Evolutionary conservation across 2,797 vertebrate genomes (phyloP).

Genomic region (Coccyzus lansbergi): DNA sequence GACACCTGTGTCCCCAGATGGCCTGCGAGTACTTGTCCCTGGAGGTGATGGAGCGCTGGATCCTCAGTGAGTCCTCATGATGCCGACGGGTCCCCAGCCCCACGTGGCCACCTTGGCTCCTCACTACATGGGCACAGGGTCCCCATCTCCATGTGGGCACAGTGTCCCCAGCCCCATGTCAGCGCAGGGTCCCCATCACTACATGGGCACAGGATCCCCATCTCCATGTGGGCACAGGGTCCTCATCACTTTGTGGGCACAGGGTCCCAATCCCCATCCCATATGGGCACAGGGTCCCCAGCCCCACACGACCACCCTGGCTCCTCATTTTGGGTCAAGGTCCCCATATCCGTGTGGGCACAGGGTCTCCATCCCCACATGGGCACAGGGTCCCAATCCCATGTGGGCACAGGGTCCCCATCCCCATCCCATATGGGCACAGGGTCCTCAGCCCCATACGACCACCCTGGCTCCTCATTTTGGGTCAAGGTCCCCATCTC

Average conservation of each 20-base stretch:
- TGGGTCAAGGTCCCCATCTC: too few relatives aligned
- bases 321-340: too few relatives aligned
- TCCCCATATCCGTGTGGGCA: neutral
- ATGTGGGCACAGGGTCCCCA: too few relatives aligned
- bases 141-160: neutral
- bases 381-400: constrained; percentile 83
- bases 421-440: too few relatives aligned
- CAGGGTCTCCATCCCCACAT: neutral
- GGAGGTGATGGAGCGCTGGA: constrained; percentile 95
- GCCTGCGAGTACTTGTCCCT: constrained; percentile 92
- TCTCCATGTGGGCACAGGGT: too few relatives aligned
- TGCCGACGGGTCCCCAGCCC: neutral
- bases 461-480: too few relatives aligned
- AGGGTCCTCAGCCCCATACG: too few relatives aligned
- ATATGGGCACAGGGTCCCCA: neutral
- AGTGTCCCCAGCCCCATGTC: neutral
- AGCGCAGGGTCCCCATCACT: too few relatives aligned
- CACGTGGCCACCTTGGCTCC: neutral
- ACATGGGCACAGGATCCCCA: too few relatives aligned
- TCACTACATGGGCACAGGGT: too few relatives aligned
- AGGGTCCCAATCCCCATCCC: neutral
- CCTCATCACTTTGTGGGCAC: neutral
- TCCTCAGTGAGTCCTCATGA: constrained; percentile 82
- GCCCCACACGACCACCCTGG: neutral
- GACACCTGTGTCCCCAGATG: constrained; percentile 77